Base-by-base conservation (phyloP, 2,888 invertebrate genomes). In the Siphonodentalium dalli region DNA sequence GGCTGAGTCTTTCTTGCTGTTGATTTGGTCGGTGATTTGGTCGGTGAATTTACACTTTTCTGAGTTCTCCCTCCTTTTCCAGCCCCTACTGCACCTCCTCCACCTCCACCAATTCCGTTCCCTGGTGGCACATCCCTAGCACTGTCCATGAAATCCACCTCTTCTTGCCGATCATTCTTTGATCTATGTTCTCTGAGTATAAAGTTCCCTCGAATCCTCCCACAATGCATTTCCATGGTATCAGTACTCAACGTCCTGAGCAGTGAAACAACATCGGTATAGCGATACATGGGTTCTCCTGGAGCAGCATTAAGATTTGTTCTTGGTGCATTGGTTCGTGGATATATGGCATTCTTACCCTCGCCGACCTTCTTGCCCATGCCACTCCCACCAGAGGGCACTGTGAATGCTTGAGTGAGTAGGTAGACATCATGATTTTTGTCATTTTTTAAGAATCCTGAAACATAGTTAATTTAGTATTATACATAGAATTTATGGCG, bases 361-460 rank as follows among this genome's bases (percentile, higher is more conserved):
- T 78, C 78, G 1, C 76, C 76, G 8, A 70, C 68, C 49, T 74
- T 74, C 45, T 66, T 65, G 5, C 70, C 68, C 44, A 54, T 59
- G 33, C 65, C 69, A n/a, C 60, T 46, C 11, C 58, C 44, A 26
- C 62, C 55, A 29, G 58, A 61, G 20, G 71, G 63, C n/a, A 65
- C 43, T 2, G 64, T 63, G 58, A 66, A 77, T 8, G 75, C 77
- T 47, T 77, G 75, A 24, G 75, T 66, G 9, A 75, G 63, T 27
- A 77, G 56, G 48, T 69, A 72, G 5, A 78, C 75, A 58, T 78
- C 75, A 58, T 76, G 72, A 52, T 67, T 73, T 46, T 68, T 72
- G 60, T 78, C 77, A 68, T 77, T 74, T 59, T 72, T 75, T 57
- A 71, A 76, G 61, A 74, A 78, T 11, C 75, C 77, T 75, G 57